A percentile compares a stretch with the other conserved stretches of the same genome.
These are phyloP conservation scores for Pangasius djambal DNA, from an alignment of 2,797 vertebrate species.

Conservation along the genomic window DNA sequence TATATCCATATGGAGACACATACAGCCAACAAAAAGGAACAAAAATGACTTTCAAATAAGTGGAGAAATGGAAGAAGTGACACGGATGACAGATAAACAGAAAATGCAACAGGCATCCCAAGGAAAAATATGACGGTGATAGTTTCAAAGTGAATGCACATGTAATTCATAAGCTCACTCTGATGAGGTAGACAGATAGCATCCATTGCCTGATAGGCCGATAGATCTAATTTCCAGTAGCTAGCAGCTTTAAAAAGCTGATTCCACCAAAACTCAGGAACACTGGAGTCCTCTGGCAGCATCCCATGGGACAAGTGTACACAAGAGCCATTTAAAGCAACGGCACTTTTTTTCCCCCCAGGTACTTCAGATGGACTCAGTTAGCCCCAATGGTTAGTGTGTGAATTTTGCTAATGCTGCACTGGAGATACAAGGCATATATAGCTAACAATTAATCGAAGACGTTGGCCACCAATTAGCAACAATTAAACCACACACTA, in stretches of 20 bases:
- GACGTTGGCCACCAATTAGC: not conserved
- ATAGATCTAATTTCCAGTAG: constrained; percentile 22
- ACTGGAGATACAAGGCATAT: not conserved
- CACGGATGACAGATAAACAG: not conserved
- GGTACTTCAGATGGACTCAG: not conserved
- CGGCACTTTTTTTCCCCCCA: not conserved
- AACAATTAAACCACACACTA: not conserved
- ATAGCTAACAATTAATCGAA: not conserved
- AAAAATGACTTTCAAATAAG: not conserved
- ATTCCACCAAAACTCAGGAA: constrained; percentile 23
- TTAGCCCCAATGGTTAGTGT: not conserved
- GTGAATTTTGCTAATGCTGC: not conserved
- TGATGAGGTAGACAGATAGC: not conserved
- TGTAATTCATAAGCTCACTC: not conserved
- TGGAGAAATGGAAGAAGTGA: not conserved
- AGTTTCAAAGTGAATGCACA: not conserved
- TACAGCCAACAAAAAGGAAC: not conserved
- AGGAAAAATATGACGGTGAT: not conserved
- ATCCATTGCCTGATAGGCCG: not conserved
- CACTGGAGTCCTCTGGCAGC: constrained; percentile 25
- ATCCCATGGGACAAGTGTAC: constrained; percentile 17
- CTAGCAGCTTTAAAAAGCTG: constrained; percentile 37
- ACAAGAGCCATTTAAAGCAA: not conserved
- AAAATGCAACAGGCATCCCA: not conserved
- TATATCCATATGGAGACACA: not conserved